Evolutionary conservation across 2,888 invertebrate genomes (phyloP).

Genomic region (Eupsilia transversa): DNA sequence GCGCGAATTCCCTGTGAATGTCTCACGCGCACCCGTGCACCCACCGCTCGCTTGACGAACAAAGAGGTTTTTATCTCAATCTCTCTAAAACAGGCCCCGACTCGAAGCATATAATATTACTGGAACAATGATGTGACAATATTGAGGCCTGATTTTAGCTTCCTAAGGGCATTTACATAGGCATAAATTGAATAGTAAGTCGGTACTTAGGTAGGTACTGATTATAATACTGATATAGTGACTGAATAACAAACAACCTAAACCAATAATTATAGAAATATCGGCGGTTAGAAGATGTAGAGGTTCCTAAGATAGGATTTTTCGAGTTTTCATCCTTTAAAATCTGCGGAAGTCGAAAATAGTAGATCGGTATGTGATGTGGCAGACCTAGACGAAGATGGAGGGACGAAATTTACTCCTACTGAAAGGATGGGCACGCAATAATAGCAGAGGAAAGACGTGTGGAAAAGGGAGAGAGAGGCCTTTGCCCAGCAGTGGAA

Average conservation of each 20-base stretch:
- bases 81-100: slow-evolving; percentile 49
- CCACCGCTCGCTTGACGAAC: slow-evolving; percentile 53
- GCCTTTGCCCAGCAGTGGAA: neutral
- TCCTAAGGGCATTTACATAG: neutral
- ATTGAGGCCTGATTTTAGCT: neutral
- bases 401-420: neutral
- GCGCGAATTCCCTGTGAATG: slow-evolving; percentile 65
- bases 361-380: no score
- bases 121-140: slow-evolving; percentile 19
- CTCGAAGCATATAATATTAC: slow-evolving; percentile 11
- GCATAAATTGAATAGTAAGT: neutral
- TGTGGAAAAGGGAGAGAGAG: no score
- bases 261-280: neutral
- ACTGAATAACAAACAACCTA: neutral
- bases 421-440: neutral
- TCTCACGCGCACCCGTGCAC: slow-evolving; percentile 58
- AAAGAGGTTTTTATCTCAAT: slow-evolving; percentile 64
- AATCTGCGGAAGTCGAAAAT: neutral
- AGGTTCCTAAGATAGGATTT: neutral
- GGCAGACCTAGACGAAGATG: neutral
- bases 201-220: neutral
- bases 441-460: neutral
- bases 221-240: no score
- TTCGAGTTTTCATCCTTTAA: neutral
- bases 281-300: neutral